Evolutionary conservation across 2,113 vertebrate species (phyloP).

Genomic region (Sylvia atricapilla): DNA sequence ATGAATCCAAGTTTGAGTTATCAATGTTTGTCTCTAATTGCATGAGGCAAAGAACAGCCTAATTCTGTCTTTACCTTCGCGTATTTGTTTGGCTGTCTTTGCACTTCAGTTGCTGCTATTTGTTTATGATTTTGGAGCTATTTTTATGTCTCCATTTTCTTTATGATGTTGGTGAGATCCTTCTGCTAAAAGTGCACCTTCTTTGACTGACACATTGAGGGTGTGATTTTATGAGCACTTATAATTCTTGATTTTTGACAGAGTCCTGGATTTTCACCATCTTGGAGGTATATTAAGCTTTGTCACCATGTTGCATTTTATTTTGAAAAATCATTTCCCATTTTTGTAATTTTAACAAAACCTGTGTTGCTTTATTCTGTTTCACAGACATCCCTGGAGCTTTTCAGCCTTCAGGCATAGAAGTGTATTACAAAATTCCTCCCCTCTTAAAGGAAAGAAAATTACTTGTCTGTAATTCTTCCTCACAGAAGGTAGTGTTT

Average conservation of each 20-base stretch:
- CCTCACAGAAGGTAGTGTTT: conserved; percentile 39
- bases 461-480: conserved; percentile 42
- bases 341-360: conserved; percentile 25
- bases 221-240: background rate
- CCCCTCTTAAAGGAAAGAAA: conserved; percentile 44
- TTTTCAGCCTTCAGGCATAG: conserved; percentile 51
- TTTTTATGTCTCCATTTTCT: conserved; percentile 8
- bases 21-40: background rate
- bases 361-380: conserved; percentile 36
- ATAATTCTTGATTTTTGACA: background rate
- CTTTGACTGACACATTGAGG: background rate
- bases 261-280: background rate
- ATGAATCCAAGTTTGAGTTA: conserved; percentile 21
- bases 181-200: background rate
- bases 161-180: background rate
- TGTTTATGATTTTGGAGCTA: background rate
- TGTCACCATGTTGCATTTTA: background rate
- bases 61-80: conserved; percentile 27
- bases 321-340: background rate
- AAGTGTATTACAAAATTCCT: conserved; percentile 45
- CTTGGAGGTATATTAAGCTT: background rate
- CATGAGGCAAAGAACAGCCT: background rate
- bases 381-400: conserved; percentile 44
- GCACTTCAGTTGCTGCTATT: background rate
- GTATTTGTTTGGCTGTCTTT: background rate